Evolutionary conservation across 1,140 invertebrate genomes (phyloP).

Genomic region (Calephelis virginiensis): DNA sequence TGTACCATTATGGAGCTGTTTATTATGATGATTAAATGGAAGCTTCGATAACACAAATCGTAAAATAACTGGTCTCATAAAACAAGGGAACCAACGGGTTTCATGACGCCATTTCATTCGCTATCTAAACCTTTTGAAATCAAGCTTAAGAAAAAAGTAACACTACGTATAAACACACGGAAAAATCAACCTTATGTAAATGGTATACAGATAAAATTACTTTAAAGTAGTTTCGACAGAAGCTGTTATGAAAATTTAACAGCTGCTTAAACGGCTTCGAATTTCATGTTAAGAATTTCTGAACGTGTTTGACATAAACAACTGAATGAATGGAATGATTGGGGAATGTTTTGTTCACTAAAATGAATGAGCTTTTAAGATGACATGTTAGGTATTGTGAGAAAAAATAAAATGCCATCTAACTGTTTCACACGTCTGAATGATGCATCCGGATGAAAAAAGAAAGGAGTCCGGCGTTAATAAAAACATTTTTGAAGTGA

Average conservation of each 20-base stretch:
- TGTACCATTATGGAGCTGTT: not conserved
- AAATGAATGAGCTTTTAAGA: too few species aligned
- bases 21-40: constrained; percentile 1
- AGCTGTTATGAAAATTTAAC: not conserved
- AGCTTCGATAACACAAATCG: constrained; percentile 3
- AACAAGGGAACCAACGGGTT: constrained; percentile 5
- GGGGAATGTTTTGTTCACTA: constrained; percentile 1
- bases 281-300: constrained; percentile 9
- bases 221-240: not conserved
- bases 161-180: not conserved
- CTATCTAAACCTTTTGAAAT: not conserved
- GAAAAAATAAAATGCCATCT: too few species aligned
- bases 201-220: not conserved
- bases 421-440: too few species aligned
- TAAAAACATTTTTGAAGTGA: too few species aligned
- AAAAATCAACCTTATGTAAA: not conserved
- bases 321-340: not conserved
- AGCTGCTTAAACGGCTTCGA: not conserved
- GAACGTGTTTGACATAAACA: constrained; percentile 5
- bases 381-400: too few species aligned
- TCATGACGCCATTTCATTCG: not conserved
- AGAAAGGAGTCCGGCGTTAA: too few species aligned
- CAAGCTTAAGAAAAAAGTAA: not conserved
- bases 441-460: too few species aligned
- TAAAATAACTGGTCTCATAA: constrained; percentile 2